These are phyloP conservation scores for Omphaloscelis lunosa DNA, from an alignment of 2,888 invertebrate genomes.

Conservation along the genomic window DNA sequence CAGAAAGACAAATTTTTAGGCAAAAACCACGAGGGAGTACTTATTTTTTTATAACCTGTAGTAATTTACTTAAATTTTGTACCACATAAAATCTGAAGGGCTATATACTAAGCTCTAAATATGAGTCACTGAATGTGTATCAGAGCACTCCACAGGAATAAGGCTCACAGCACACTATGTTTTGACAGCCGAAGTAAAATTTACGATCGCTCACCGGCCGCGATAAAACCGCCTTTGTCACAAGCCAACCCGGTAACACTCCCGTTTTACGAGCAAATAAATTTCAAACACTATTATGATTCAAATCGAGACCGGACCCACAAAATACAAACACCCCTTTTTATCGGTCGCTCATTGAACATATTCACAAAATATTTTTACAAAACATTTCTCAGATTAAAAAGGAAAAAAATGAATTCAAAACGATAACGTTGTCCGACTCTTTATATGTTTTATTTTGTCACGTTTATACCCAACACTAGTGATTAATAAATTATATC, in stretches of 20 bases:
- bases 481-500: conserved; percentile 83
- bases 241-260: conserved; percentile 85
- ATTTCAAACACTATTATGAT: conserved; percentile 90
- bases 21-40: not conserved
- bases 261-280: conserved; percentile 89
- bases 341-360: conserved; percentile 80
- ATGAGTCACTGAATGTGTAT: conserved; percentile 62
- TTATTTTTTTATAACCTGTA: conserved; percentile 21
- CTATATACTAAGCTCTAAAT: conserved; percentile 60
- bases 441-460: conserved; percentile 78
- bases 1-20: not conserved
- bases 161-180: conserved; percentile 75
- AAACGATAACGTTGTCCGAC: conserved; percentile 65
- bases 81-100: conserved; percentile 47
- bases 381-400: conserved; percentile 75
- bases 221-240: conserved; percentile 89
- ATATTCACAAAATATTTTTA: conserved; percentile 84
- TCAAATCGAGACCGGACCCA: conserved; percentile 87
- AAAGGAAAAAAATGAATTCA: conserved; percentile 55
- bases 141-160: conserved; percentile 65
- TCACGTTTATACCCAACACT: conserved; percentile 80
- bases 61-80: conserved; percentile 49
- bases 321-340: conserved; percentile 87
- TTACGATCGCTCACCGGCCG: conserved; percentile 85
- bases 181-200: conserved; percentile 89